Percentiles rank a stretch among this genome's conserved stretches.
Conservation (phyloP, 2,888 invertebrate species). For the Anthrax anthrax region DNA sequence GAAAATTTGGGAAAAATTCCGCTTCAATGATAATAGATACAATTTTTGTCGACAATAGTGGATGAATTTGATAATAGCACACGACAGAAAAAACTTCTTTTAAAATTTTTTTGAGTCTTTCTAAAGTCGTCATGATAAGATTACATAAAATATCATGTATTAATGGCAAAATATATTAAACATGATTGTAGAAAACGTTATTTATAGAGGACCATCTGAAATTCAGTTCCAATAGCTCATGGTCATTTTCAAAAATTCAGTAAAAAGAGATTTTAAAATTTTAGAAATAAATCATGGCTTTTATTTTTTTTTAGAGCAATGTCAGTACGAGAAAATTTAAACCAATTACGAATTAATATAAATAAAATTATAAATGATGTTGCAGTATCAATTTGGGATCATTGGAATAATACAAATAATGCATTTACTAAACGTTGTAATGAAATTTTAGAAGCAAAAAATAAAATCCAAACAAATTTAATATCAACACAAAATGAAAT, state of each 20-base stretch:
- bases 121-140: too few species aligned
- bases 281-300: background rate
- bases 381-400: conserved; percentile 75
- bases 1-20: too few species aligned
- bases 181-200: too few species aligned
- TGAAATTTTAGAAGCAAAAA: conserved; percentile 70
- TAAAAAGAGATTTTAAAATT: background rate
- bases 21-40: too few species aligned
- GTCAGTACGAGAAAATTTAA: conserved; percentile 62
- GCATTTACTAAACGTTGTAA: conserved; percentile 60
- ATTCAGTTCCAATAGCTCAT: too few species aligned
- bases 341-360: conserved; percentile 62
- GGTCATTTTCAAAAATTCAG: too few species aligned
- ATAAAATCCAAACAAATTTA: conserved; percentile 51
- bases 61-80: too few species aligned
- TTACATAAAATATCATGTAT: background rate
- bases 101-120: too few species aligned
- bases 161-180: background rate
- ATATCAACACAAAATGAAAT: conserved; percentile 65
- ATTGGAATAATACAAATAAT: conserved; percentile 74
- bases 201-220: too few species aligned
- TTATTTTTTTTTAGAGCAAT: conserved; percentile 41
- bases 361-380: conserved; percentile 66
- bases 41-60: too few species aligned
- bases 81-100: too few species aligned